Conservation (phyloP, 2,113 vertebrate species). For the Dinomys branickii region DNA sequence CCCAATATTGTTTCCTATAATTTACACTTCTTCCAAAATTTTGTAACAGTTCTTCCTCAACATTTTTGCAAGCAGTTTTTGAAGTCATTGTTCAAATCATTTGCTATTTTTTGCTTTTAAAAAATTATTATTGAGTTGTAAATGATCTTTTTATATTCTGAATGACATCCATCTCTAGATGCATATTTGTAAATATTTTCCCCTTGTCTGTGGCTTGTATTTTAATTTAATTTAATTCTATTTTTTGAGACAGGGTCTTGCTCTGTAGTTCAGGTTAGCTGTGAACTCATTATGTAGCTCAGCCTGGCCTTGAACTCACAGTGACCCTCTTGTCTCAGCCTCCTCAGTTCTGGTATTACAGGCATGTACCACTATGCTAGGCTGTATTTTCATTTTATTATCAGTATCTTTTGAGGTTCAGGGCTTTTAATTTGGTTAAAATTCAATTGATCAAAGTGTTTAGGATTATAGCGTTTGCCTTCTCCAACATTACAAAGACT, state of each 20-base stretch:
- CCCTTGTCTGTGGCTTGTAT: not conserved
- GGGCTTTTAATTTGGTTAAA: slow-evolving; percentile 41
- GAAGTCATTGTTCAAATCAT: not conserved
- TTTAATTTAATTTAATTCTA: slow-evolving; percentile 10
- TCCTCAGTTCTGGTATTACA: not conserved
- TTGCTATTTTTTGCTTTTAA: not conserved
- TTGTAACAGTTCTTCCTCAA: not conserved
- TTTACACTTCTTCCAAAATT: not conserved
- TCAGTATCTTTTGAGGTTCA: slow-evolving; percentile 1
- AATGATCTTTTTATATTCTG: not conserved
- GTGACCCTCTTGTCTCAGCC: not conserved
- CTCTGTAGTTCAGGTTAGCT: not conserved
- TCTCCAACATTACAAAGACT: not conserved
- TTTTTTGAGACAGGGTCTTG: not conserved
- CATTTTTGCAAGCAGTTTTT: not conserved
- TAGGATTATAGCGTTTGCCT: not conserved
- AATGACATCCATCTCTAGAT: not conserved
- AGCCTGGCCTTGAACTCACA: not conserved
- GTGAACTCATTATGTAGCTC: not conserved
- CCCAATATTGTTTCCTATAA: not conserved
- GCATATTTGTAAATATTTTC: not conserved
- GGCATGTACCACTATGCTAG: not conserved
- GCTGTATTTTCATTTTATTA: slow-evolving; percentile 21
- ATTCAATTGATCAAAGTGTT: not conserved
- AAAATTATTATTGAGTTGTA: not conserved